These are phyloP conservation scores for Chamaedrilus cognettii DNA, from an alignment of 2,888 invertebrate genomes.

Conservation along the genomic window DNA sequence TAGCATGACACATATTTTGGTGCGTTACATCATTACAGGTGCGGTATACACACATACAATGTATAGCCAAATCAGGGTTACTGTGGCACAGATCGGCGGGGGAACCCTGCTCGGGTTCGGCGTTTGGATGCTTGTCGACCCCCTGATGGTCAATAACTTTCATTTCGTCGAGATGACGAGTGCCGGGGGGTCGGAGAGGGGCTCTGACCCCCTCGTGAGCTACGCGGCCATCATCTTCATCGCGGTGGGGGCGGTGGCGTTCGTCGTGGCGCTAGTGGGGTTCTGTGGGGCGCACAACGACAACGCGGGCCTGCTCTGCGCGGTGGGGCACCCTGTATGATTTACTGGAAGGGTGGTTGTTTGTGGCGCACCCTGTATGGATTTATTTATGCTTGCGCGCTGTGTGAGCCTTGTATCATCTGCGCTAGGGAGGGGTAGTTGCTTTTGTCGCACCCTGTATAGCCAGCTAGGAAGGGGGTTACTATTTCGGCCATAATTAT, in stretches of 20 bases:
- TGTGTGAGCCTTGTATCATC: too few species aligned
- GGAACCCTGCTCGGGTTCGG: conserved; percentile 3
- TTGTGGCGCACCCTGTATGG: too few species aligned
- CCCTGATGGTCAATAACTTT: conserved; percentile 1
- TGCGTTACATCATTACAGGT: too few species aligned
- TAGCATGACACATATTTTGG: too few species aligned
- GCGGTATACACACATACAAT: too few species aligned
- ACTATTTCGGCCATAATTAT: too few species aligned
- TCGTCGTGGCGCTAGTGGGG: neutral
- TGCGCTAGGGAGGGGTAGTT: too few species aligned
- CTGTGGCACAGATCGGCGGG: conserved; percentile 4
- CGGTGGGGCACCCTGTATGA: neutral
- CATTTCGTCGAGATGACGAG: neutral
- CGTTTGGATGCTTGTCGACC: conserved; percentile 6
- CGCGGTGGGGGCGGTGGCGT: conserved; percentile 1
- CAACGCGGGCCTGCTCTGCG: neutral
- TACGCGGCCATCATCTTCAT: conserved; percentile 7
- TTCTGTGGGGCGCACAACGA: conserved; percentile 9
- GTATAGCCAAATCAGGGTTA: too few species aligned
- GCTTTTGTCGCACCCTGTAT: too few species aligned
- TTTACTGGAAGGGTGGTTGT: too few species aligned
- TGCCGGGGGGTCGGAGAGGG: neutral
- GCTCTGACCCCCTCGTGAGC: conserved; percentile 4
- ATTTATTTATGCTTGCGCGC: too few species aligned
- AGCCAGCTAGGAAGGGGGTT: too few species aligned